Evolutionary conservation across 2,113 vertebrate species (phyloP).

Genomic region (Ivindomyrus marchei): DNA sequence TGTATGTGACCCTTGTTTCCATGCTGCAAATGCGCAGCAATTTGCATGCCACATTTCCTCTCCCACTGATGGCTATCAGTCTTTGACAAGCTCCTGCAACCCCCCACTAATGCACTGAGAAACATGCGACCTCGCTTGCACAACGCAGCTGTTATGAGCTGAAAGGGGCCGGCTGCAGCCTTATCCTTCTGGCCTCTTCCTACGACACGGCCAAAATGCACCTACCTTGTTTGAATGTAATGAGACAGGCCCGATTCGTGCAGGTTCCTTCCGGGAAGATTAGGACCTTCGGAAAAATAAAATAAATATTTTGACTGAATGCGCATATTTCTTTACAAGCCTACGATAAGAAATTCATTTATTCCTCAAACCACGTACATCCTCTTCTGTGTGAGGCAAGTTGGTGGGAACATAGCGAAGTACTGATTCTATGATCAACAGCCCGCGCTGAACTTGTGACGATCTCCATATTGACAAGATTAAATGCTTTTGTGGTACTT

Average conservation of each 20-base stretch:
- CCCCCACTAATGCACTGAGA: background rate
- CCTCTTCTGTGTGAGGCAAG: background rate
- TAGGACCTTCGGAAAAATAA: conserved; percentile 69
- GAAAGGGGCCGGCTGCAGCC: background rate
- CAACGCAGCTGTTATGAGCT: background rate
- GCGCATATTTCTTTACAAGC: background rate
- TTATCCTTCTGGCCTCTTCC: background rate
- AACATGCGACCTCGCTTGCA: background rate
- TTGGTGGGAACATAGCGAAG: background rate
- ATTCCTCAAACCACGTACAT: background rate
- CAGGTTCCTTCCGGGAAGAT: conserved; percentile 98
- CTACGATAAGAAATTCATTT: conserved; percentile 17
- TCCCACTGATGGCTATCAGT: background rate
- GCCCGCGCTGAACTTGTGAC: background rate
- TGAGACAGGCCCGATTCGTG: conserved; percentile 94
- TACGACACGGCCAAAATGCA: background rate
- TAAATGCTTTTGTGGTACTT: background rate
- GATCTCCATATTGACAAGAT: background rate
- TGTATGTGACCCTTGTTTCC: background rate
- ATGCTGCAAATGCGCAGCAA: background rate
- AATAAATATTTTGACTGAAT: conserved; percentile 25
- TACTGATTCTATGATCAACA: background rate
- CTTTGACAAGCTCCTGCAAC: background rate
- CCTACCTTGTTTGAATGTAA: conserved; percentile 96
- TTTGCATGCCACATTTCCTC: background rate